Evolutionary conservation across 2,797 vertebrate species (phyloP), one percentile per base, ranked within the genome.

Genomic region (Microctenopoma stevenorrisi): DNA sequence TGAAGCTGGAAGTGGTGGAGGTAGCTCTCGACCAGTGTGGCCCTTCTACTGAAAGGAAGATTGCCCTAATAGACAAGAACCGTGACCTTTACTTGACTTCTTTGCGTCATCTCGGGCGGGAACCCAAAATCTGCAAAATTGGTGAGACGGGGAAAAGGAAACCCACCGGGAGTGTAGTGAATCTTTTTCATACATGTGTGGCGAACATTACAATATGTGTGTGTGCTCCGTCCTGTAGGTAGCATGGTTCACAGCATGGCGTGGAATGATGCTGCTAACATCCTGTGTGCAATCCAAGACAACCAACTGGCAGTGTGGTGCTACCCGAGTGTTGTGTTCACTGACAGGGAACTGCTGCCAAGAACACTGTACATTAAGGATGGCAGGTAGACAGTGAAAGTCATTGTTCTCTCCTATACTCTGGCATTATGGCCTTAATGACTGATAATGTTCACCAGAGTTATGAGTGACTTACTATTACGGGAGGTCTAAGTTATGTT

Each of bases 11-110:
- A 88, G 95, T 98, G 75, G 84, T 96, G 83, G 95, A 97, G 83
- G 92, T 99, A 55, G 96, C 96, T 67, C 89, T 99, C 90, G 97
- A 99, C 89, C 97, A 98, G 88, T 95, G 94, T 49, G 98, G 97
- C 59, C 92, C 95, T 18, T 94, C 94, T 51, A 95, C 74, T 71
- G 96, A 97, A 55, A 95, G 97, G 74, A 99, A 97, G 94, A 94
- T 99, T 22, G 96, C 96, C 72, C 91, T 99, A 86, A 95, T 98
- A 85, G 97, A 99, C 92, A 99, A 98, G 91, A 98, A 98, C 83
- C 96, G 94, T 74, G 97, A 99, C 89, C 95, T 99, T 51, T 96
- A 95, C 86, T 93, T 99, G 83, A 95, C 95, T 33, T 95, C 95
- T 2, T 95, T 97, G 64, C 95, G 95, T 43, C 94, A 95, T 85